These are phyloP conservation scores for Tiliqua scincoides DNA, from an alignment of 2,113 vertebrate genomes.

Conservation along the genomic window DNA sequence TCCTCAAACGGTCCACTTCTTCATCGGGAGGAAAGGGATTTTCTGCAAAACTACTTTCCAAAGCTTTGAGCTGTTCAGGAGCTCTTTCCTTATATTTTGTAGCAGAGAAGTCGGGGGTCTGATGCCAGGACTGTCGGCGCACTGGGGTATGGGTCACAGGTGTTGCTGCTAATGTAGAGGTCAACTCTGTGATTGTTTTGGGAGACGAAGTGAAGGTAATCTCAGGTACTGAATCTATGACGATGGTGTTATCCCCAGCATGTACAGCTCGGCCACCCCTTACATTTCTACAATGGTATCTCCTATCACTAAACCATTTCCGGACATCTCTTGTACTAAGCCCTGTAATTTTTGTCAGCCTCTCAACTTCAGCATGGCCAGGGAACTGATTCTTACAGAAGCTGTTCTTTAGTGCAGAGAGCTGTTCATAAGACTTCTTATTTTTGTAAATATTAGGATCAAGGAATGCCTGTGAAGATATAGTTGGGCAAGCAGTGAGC, in stretches of 20 bases:
- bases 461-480: slow-evolving; percentile 79
- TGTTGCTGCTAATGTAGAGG: slow-evolving; percentile 32
- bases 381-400: slow-evolving; percentile 92
- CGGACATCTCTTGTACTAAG: slow-evolving; percentile 92
- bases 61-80: slow-evolving; percentile 88
- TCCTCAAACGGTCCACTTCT: slow-evolving; percentile 90
- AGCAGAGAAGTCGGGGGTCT: slow-evolving; percentile 89
- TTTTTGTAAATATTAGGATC: slow-evolving; percentile 89
- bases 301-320: slow-evolving; percentile 97
- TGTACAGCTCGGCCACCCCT: slow-evolving; percentile 78
- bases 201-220: slow-evolving; percentile 64
- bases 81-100: slow-evolving; percentile 95
- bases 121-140: slow-evolving; percentile 85
- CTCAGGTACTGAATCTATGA: slow-evolving; percentile 74
- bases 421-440: slow-evolving; percentile 97
- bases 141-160: slow-evolving; percentile 74
- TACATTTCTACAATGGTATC: slow-evolving; percentile 94
- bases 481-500: slow-evolving; percentile 74
- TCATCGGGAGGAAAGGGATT: slow-evolving; percentile 85
- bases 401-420: slow-evolving; percentile 91
- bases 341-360: slow-evolving; percentile 89
- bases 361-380: slow-evolving; percentile 90
- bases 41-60: slow-evolving; percentile 92
- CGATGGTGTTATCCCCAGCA: slow-evolving; percentile 57
- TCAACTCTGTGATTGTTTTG: slow-evolving; percentile 61